Base-by-base conservation (phyloP, 1,140 invertebrate species). In the Phymorhynchus buccinoides region DNA sequence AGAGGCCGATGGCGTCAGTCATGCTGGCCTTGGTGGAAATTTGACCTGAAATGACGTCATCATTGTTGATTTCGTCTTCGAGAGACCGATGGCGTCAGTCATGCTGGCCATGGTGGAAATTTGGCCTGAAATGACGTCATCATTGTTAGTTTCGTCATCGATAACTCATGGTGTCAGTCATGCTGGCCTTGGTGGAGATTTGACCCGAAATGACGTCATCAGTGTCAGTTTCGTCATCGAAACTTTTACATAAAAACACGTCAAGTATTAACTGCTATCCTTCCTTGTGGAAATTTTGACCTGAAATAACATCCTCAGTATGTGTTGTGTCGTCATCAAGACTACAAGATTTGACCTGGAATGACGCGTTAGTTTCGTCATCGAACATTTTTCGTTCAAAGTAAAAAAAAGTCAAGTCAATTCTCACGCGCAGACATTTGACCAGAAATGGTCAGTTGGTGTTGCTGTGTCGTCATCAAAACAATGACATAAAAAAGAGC, bases 341-440 rank as follows among this genome's bases (percentile, higher is more conserved):
- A 73, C 37, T 1, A 3, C n/a, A 35, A 16, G 35, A 83, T 48
- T 71, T 83, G 62, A 22, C 66, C 82, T 83, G 82, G 30, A 1
- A 14, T n/a, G 22, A 41, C 30, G 32, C 18, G 30, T n/a, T n/a
- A n/a, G n/a, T n/a, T n/a, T n/a, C n/a, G n/a, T n/a, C n/a, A n/a
- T n/a, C n/a, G n/a, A n/a, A n/a, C n/a, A n/a, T n/a, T n/a, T n/a
- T n/a, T n/a, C n/a, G n/a, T n/a, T n/a, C n/a, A n/a, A n/a, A n/a
- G n/a, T n/a, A n/a, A n/a, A n/a, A n/a, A n/a, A n/a, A n/a, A n/a
- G n/a, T n/a, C n/a, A n/a, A n/a, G n/a, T n/a, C n/a, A n/a, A n/a
- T n/a, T n/a, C n/a, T n/a, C n/a, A n/a, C n/a, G n/a, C n/a, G n/a
- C n/a, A n/a, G n/a, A n/a, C n/a, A n/a, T n/a, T n/a, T n/a, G n/a